Conservation (phyloP, 1,140 invertebrate species). For the Dreissena rostriformis region DNA sequence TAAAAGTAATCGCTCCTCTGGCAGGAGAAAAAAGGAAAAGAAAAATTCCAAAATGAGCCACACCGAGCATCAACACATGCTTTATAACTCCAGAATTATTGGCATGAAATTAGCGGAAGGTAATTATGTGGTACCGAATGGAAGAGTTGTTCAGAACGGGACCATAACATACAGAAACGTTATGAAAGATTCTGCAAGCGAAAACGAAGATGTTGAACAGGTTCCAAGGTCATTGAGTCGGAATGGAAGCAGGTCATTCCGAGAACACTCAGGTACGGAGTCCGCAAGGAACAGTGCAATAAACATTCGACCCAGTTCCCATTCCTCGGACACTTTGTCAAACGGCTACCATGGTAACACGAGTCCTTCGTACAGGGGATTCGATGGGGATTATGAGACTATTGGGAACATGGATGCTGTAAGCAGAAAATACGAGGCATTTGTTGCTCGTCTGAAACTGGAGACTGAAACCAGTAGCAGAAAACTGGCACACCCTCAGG, state of each 20-base stretch:
- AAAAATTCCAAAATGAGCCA: not conserved
- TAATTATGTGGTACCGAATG: not conserved
- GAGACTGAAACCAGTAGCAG: not conserved
- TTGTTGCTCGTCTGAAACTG: slow-evolving; percentile 13
- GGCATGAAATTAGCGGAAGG: not conserved
- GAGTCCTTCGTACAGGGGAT: not conserved
- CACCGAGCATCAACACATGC: not conserved
- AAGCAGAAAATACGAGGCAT: slow-evolving; percentile 33
- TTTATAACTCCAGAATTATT: not conserved
- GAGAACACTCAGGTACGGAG: too few species aligned
- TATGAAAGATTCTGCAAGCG: slow-evolving; percentile 8
- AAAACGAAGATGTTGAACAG: not conserved
- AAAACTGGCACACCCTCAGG: too few species aligned
- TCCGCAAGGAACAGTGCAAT: too few species aligned
- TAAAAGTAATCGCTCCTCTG: not conserved
- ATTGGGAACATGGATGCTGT: slow-evolving; percentile 23
- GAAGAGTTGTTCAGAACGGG: not conserved
- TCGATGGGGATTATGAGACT: slow-evolving; percentile 20
- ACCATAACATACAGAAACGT: not conserved
- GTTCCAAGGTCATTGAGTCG: not conserved
- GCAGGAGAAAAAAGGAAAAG: not conserved
- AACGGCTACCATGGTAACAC: too few species aligned
- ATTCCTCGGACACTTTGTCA: too few species aligned
- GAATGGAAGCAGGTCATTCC: too few species aligned
- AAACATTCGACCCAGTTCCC: too few species aligned